phyloP scores from a whole-genome alignment of 2,888 invertebrate species.

The Taphrorychus bicolor region DNA sequence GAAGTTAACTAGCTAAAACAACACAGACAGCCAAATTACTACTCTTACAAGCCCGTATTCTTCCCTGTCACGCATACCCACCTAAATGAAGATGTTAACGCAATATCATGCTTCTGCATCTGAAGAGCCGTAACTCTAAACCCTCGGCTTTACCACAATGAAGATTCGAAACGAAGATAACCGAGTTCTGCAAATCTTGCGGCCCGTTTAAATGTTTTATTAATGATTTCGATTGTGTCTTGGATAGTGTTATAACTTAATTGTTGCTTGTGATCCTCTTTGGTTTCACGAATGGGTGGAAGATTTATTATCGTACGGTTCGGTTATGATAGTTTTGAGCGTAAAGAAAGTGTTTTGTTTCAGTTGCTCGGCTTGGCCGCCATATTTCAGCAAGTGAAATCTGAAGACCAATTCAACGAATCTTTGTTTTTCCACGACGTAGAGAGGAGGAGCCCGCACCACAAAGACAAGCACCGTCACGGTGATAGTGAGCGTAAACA shows the following conservation, averaged over 20 bases:
- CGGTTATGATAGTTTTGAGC: not conserved
- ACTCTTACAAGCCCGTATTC: no score
- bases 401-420: constrained; percentile 54
- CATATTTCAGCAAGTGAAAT: constrained; percentile 59
- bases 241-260: constrained; percentile 32
- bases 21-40: not conserved
- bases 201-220: constrained; percentile 31
- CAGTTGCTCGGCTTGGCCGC: constrained; percentile 70
- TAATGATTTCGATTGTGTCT: constrained; percentile 37
- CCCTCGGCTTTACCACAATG: constrained; percentile 25
- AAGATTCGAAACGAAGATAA: constrained; percentile 32
- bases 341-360: constrained; percentile 33
- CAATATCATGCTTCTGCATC: constrained; percentile 24
- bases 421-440: constrained; percentile 47
- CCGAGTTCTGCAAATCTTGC: constrained; percentile 29
- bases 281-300: constrained; percentile 1
- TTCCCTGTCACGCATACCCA: constrained; percentile 3
- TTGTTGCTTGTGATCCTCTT: constrained; percentile 23
- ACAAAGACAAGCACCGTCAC: constrained; percentile 19
- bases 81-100: constrained; percentile 25
- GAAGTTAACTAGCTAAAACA: no score
- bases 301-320: not conserved
- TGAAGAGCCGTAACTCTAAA: constrained; percentile 25
- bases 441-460: constrained; percentile 49
- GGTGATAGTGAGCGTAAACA: constrained; percentile 21